Percentiles rank a stretch among this genome's conserved stretches.
phyloP scores from a whole-genome alignment of 1,140 invertebrate genomes.

The Aplysia californica region DNA sequence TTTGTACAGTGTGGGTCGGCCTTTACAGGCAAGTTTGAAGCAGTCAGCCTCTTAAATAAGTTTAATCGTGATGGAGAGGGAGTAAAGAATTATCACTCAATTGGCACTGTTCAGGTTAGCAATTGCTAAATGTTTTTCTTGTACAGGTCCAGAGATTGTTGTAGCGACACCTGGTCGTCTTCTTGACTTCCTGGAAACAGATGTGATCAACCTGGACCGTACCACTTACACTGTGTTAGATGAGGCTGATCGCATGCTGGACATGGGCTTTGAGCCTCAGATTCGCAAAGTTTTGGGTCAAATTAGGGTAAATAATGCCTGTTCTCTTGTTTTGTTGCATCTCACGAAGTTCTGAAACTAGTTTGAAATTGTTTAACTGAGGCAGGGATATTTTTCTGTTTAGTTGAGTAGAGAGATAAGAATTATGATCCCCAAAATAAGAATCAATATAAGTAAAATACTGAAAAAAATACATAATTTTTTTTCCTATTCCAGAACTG shows the following conservation, averaged over 20 bases:
- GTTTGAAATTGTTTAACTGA: too few relatives aligned
- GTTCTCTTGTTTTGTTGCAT: too few relatives aligned
- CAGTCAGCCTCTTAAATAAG: neutral
- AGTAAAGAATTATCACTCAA: neutral
- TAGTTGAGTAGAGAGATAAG: too few relatives aligned
- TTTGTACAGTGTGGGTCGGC: too few relatives aligned
- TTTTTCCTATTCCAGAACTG: too few relatives aligned
- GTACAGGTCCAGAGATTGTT: conserved; percentile 68
- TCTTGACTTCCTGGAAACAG: conserved; percentile 94
- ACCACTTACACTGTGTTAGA: conserved; percentile 96
- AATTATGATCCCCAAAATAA: too few relatives aligned
- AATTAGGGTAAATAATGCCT: conserved; percentile 82
- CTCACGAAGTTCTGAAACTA: too few relatives aligned
- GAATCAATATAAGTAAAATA: too few relatives aligned
- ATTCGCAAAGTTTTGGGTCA: conserved; percentile 97
- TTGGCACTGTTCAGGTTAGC: neutral
- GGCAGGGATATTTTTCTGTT: too few relatives aligned
- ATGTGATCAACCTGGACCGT: conserved; percentile 86
- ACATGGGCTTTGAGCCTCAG: conserved; percentile 99
- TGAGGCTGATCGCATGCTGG: conserved; percentile 98
- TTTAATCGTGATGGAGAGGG: neutral
- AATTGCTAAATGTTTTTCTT: neutral
- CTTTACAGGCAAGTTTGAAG: too few relatives aligned
- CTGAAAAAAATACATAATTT: too few relatives aligned
- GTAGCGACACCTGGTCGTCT: conserved; percentile 90